phyloP scores from a whole-genome alignment of 2,888 invertebrate genomes.

The Rhamnusium bicolor region DNA sequence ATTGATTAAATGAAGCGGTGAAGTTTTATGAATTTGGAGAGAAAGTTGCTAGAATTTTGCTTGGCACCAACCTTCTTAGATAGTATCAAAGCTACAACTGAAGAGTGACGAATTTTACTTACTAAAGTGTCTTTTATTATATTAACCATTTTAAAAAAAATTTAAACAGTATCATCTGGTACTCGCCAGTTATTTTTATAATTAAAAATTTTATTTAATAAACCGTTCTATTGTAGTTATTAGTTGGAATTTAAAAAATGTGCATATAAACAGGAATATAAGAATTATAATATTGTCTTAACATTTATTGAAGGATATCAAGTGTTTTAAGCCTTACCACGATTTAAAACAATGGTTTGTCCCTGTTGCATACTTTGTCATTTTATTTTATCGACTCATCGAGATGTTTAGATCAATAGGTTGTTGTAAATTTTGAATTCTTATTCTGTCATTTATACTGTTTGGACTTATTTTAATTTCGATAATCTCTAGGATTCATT shows the following conservation, averaged over 20 bases:
- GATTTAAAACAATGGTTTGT: too few species aligned
- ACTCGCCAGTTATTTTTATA: not conserved
- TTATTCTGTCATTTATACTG: too few species aligned
- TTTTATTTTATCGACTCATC: too few species aligned
- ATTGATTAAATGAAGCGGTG: not conserved
- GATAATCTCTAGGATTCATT: too few species aligned
- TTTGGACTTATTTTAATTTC: too few species aligned
- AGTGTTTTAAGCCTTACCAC: too few species aligned
- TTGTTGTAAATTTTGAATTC: too few species aligned
- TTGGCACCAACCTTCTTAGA: slow-evolving; percentile 31
- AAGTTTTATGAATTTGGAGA: not conserved
- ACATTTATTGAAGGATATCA: too few species aligned
- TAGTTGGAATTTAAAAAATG: not conserved
- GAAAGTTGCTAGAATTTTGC: not conserved
- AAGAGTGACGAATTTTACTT: slow-evolving; percentile 23
- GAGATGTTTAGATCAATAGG: too few species aligned
- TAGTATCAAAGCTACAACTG: slow-evolving; percentile 21
- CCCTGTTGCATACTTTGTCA: too few species aligned
- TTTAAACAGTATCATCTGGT: slow-evolving; percentile 13
- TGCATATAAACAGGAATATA: not conserved
- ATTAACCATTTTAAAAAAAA: slow-evolving; percentile 23
- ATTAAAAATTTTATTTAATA: not conserved
- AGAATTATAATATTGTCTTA: too few species aligned
- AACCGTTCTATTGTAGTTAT: not conserved
- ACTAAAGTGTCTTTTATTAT: slow-evolving; percentile 25